Percentiles rank a stretch among this genome's conserved stretches.
These are phyloP conservation scores for Tethea ocularis DNA, from an alignment of 2,888 invertebrate species.

Conservation along the genomic window DNA sequence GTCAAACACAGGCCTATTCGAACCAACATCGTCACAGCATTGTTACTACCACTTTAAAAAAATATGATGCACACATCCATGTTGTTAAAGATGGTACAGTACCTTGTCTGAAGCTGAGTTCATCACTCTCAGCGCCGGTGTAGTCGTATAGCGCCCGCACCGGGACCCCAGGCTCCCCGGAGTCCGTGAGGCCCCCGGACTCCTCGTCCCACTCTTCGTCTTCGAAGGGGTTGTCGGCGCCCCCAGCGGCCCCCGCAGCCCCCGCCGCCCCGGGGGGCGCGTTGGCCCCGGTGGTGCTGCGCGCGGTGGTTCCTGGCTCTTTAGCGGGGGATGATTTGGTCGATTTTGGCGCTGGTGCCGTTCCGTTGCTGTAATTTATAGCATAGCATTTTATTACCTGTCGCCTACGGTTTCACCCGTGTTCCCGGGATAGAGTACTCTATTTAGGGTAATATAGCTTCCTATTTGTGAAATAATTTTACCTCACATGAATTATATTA, in stretches of 20 bases:
- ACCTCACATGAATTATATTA: too few relatives aligned
- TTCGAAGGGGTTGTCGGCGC: constrained; percentile 91
- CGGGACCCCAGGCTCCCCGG: constrained; percentile 96
- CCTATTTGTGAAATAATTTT: too few relatives aligned
- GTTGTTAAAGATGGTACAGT: constrained; percentile 17
- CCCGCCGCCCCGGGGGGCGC: constrained; percentile 48
- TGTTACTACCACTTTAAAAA: too few relatives aligned
- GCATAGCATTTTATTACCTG: too few relatives aligned
- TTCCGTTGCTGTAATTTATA: constrained; percentile 66
- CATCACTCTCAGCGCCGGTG: constrained; percentile 98
- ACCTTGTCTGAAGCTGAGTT: constrained; percentile 98
- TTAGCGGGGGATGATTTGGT: constrained; percentile 54
- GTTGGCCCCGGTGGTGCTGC: constrained; percentile 7
- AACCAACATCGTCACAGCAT: too few relatives aligned
- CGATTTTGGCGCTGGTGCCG: constrained; percentile 67
- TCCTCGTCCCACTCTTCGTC: constrained; percentile 92
- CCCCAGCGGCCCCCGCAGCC: constrained; percentile 48
- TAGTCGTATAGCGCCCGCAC: constrained; percentile 98
- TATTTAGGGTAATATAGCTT: too few relatives aligned
- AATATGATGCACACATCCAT: too few relatives aligned
- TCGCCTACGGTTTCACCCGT: too few relatives aligned
- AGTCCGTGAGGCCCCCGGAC: constrained; percentile 94
- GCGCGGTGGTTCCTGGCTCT: constrained; percentile 28
- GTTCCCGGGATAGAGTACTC: too few relatives aligned
- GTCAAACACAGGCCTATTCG: too few relatives aligned